phyloP scores from a whole-genome alignment of 2,888 invertebrate species.

The Pachymerium ferrugineum region DNA sequence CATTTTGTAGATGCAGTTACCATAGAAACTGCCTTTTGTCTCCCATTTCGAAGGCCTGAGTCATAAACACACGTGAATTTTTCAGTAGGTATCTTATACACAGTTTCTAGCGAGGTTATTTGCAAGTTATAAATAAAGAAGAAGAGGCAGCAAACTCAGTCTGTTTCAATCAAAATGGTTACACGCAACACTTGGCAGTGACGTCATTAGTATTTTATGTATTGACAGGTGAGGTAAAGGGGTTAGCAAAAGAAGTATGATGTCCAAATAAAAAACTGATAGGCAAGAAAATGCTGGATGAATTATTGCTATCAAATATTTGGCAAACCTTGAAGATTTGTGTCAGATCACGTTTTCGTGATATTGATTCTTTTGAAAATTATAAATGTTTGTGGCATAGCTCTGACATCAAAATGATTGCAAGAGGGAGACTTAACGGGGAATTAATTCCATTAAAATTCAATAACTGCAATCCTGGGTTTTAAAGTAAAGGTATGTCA shows the following conservation, averaged over 20 bases:
- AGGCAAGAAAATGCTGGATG: neutral
- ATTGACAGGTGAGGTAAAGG: neutral
- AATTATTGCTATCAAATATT: neutral
- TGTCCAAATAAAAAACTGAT: neutral
- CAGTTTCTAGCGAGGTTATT: neutral
- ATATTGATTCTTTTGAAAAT: neutral
- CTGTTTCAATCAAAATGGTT: neutral
- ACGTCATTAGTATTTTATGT: neutral
- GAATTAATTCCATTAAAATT: slow-evolving; percentile 11
- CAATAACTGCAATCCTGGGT: neutral
- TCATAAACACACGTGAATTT: slow-evolving; percentile 11
- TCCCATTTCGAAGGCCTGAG: neutral
- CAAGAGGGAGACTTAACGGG: neutral
- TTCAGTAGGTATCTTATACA: too few relatives aligned
- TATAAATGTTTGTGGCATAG: neutral
- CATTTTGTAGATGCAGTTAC: neutral
- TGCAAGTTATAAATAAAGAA: neutral
- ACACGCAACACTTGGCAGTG: too few relatives aligned
- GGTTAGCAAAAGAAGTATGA: neutral
- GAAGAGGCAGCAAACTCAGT: neutral
- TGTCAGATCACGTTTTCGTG: neutral
- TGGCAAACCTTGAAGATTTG: neutral
- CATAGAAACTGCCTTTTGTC: neutral
- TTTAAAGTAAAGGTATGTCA: neutral
- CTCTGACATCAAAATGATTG: neutral